These are phyloP conservation scores for Capitulum mitella DNA, from an alignment of 2,888 invertebrate species.

Conservation along the genomic window DNA sequence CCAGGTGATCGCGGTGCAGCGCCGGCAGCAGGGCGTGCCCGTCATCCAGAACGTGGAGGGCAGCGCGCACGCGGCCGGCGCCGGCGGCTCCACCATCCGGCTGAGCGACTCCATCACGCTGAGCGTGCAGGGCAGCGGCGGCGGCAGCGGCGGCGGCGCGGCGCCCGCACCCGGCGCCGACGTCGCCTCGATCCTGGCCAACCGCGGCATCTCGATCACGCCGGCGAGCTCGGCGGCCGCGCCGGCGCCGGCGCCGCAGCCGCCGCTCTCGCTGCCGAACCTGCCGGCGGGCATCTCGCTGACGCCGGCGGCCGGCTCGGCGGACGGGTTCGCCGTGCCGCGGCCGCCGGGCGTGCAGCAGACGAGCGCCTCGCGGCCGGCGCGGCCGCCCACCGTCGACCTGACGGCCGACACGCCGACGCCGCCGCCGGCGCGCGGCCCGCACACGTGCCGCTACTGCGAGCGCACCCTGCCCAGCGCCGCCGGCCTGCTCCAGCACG, in stretches of 20 bases:
- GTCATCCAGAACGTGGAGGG: slow-evolving; percentile 69
- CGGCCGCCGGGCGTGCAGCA: slow-evolving; percentile 39
- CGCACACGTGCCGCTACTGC: slow-evolving; percentile 34
- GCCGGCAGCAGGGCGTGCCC: slow-evolving; percentile 58
- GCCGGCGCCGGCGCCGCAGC: slow-evolving; percentile 32
- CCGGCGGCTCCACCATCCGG: slow-evolving; percentile 49
- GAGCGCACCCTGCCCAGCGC: slow-evolving; percentile 34
- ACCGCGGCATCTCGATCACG: slow-evolving; percentile 68
- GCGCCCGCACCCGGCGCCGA: slow-evolving; percentile 58
- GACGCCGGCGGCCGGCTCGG: slow-evolving; percentile 30
- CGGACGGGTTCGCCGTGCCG: slow-evolving; percentile 37
- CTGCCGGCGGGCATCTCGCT: slow-evolving; percentile 36
- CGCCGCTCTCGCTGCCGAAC: slow-evolving; percentile 33
- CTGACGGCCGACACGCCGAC: slow-evolving; percentile 38
- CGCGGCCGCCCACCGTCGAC: slow-evolving; percentile 48
- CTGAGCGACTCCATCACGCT: slow-evolving; percentile 65
- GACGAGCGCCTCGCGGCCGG: slow-evolving; percentile 41
- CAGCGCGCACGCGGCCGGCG: slow-evolving; percentile 37
- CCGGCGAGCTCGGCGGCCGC: slow-evolving; percentile 46
- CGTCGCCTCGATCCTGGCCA: slow-evolving; percentile 67
- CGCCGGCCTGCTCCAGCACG: slow-evolving; percentile 33
- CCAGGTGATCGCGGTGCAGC: slow-evolving; percentile 65
- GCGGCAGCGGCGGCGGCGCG: slow-evolving; percentile 27
- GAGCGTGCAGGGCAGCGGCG: slow-evolving; percentile 44
- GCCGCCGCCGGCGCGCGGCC: slow-evolving; percentile 28